phyloP scores from a whole-genome alignment of 2,113 vertebrate species.

The Chaetops frenatus region DNA sequence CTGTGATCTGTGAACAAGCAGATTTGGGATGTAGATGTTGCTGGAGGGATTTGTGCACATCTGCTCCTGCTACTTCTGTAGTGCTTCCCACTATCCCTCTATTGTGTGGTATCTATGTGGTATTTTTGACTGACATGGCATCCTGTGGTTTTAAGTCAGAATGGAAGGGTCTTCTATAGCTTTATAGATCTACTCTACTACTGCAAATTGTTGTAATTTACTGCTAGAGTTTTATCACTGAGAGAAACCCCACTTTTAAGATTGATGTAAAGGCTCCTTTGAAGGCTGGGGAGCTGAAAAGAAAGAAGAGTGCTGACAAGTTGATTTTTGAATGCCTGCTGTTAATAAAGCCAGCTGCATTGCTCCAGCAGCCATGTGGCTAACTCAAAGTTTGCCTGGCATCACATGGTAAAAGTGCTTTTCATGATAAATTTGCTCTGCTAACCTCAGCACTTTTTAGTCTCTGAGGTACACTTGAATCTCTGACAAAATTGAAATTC shows the following conservation, averaged over 20 bases:
- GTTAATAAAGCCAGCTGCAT: not conserved
- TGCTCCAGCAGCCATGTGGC: not conserved
- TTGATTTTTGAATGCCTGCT: not conserved
- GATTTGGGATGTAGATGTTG: not conserved
- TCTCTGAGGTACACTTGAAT: not conserved
- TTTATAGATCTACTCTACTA: not conserved
- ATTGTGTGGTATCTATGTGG: not conserved
- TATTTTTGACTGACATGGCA: not conserved
- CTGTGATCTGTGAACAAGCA: not conserved
- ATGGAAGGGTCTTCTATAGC: not conserved
- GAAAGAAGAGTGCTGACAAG: not conserved
- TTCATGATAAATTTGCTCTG: constrained; percentile 18
- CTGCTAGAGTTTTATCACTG: not conserved
- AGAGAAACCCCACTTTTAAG: not conserved
- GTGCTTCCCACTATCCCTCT: not conserved
- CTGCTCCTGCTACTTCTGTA: not conserved
- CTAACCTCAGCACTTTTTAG: constrained; percentile 2
- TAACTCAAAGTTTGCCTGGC: not conserved
- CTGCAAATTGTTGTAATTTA: not conserved
- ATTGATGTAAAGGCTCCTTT: not conserved
- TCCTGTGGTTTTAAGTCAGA: not conserved
- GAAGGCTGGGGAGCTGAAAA: not conserved
- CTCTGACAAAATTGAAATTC: not conserved
- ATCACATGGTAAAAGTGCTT: not conserved
- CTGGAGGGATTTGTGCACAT: not conserved